Percentiles rank a stretch among this genome's conserved stretches.
These are phyloP conservation scores for Hetaerina americana DNA, from an alignment of 1,140 invertebrate genomes.

Conservation along the genomic window DNA sequence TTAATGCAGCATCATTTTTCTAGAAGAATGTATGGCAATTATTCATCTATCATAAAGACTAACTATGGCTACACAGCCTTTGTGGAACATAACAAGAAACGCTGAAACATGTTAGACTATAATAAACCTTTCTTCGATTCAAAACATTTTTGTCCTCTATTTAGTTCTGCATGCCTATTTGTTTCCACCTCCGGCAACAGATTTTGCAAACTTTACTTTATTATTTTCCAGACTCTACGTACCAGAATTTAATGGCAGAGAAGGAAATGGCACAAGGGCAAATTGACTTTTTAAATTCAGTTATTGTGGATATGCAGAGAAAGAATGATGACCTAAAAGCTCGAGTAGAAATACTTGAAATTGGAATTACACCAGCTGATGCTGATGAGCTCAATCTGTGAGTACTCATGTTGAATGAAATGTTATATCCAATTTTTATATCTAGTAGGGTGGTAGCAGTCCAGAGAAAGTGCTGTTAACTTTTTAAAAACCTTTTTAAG, in stretches of 20 bases:
- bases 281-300: constrained; percentile 87
- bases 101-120: no score
- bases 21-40: no score
- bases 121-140: no score
- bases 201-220: background rate
- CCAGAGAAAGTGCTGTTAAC: constrained; percentile 17
- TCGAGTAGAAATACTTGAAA: constrained; percentile 65
- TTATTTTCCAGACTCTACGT: background rate
- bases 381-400: constrained; percentile 45
- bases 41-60: no score
- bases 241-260: constrained; percentile 38
- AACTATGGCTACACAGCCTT: no score
- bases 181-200: no score
- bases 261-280: constrained; percentile 54
- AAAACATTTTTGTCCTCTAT: no score
- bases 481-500: background rate
- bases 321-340: constrained; percentile 76
- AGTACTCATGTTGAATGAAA: constrained; percentile 21
- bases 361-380: constrained; percentile 43
- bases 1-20: no score
- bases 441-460: constrained; percentile 29
- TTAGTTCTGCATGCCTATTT: no score
- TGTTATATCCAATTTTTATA: background rate
- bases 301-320: constrained; percentile 88
- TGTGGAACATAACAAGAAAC: no score